A percentile compares a stretch with the other conserved stretches of the same genome.
phyloP scores from a whole-genome alignment of 2,888 invertebrate genomes.

The Pandemis cinnamomeana region DNA sequence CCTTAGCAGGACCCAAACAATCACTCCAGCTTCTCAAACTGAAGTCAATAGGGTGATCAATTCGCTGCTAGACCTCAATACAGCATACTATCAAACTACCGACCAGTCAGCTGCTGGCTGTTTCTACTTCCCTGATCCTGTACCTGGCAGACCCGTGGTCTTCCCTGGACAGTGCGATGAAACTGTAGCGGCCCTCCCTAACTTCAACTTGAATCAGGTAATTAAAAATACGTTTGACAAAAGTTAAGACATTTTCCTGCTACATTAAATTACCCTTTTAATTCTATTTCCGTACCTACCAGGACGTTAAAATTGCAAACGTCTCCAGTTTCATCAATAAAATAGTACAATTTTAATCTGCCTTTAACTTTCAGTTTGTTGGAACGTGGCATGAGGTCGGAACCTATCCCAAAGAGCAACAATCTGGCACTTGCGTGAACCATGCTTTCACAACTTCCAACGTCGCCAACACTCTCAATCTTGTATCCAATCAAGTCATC shows the following conservation, averaged over 20 bases:
- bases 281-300: no score
- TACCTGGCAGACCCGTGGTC: conserved; percentile 36
- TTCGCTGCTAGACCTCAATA: conserved; percentile 36
- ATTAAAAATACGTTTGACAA: not conserved
- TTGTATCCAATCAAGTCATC: conserved; percentile 50
- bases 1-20: conserved; percentile 43
- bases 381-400: conserved; percentile 85
- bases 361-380: conserved; percentile 63
- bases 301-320: not conserved
- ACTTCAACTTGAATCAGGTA: conserved; percentile 59
- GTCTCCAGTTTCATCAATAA: not conserved
- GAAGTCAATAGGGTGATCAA: conserved; percentile 40
- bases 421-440: conserved; percentile 60
- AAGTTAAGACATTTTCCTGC: not conserved
- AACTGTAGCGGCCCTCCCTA: conserved; percentile 50
- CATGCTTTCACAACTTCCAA: conserved; percentile 11
- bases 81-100: conserved; percentile 35
- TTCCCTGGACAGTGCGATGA: conserved; percentile 43
- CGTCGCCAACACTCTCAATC: conserved; percentile 35
- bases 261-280: not conserved
- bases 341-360: not conserved
- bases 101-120: conserved; percentile 41
- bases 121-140: conserved; percentile 38
- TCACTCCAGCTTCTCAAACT: conserved; percentile 22
- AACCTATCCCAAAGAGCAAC: conserved; percentile 73